A percentile compares a stretch with the other conserved stretches of the same genome.
Evolutionary conservation across 2,888 invertebrate species (phyloP).

Genomic region (Meloe dianella): DNA sequence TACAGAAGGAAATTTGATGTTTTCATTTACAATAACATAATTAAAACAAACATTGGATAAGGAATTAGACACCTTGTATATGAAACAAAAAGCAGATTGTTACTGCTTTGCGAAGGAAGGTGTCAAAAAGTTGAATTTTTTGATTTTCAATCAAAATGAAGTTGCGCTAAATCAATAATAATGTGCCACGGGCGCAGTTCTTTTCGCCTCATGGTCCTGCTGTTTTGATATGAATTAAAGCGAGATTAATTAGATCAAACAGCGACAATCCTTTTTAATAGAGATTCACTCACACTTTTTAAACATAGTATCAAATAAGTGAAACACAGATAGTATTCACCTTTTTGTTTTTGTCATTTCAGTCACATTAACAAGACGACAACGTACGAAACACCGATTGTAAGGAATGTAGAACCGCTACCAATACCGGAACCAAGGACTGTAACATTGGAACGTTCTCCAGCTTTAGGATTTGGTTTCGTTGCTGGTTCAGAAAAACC

Average conservation of each 20-base stretch:
- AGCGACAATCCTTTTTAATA: too few species aligned
- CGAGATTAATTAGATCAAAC: too few species aligned
- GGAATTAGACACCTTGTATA: neutral
- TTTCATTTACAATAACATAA: neutral
- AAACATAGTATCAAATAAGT: too few species aligned
- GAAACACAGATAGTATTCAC: too few species aligned
- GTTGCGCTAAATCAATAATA: too few species aligned
- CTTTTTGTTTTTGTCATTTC: conserved; percentile 48
- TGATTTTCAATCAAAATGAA: too few species aligned
- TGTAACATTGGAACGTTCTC: conserved; percentile 75
- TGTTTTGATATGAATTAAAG: too few species aligned
- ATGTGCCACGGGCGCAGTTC: too few species aligned
- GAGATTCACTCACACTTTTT: neutral
- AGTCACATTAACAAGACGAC: conserved; percentile 89
- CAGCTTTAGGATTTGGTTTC: conserved; percentile 89
- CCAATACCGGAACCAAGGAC: conserved; percentile 78
- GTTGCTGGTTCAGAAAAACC: conserved; percentile 95
- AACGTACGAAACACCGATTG: conserved; percentile 83
- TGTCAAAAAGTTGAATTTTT: too few species aligned
- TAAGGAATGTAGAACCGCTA: conserved; percentile 68
- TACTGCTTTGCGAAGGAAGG: neutral
- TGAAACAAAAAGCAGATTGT: neutral
- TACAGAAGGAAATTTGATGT: neutral
- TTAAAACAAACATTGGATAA: neutral
- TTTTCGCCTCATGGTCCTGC: too few species aligned